Percentiles rank a stretch among this genome's conserved stretches.
Conservation (phyloP, 2,888 invertebrate genomes). For the Ashinkailepas kermadecensis region DNA sequence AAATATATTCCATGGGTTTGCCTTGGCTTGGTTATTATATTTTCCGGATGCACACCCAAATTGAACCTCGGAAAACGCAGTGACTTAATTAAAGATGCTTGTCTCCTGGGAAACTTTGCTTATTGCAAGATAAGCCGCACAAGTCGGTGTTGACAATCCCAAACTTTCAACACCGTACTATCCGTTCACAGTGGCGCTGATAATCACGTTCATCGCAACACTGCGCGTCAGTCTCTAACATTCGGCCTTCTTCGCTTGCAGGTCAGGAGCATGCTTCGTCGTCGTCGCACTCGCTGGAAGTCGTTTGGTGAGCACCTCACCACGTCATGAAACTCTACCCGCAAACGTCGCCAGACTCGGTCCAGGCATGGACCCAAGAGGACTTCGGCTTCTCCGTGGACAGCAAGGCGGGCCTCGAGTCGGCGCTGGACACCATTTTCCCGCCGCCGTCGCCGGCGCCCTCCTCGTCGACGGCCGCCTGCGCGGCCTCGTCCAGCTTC, state of each 20-base stretch:
- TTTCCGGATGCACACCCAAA: no score
- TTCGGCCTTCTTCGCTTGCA: neutral
- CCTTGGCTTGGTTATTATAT: no score
- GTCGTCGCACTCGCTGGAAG: slow-evolving; percentile 17
- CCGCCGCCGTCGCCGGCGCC: slow-evolving; percentile 30
- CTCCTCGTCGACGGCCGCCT: slow-evolving; percentile 28
- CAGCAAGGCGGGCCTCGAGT: slow-evolving; percentile 2
- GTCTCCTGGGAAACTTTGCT: no score
- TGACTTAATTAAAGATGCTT: no score
- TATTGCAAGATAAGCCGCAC: no score
- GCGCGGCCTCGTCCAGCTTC: slow-evolving; percentile 41
- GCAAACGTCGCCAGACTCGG: slow-evolving; percentile 33
- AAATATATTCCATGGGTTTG: no score
- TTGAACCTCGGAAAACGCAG: no score
- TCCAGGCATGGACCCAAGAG: slow-evolving; percentile 34
- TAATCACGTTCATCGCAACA: no score
- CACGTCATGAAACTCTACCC: slow-evolving; percentile 34
- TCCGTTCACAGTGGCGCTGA: no score
- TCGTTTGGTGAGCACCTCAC: neutral
- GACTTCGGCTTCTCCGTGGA: slow-evolving; percentile 27
- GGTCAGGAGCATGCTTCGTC: slow-evolving; percentile 5
- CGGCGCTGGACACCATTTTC: slow-evolving; percentile 23
- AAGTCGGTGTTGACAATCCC: no score
- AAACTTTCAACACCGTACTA: no score
- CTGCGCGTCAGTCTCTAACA: no score